Base-by-base conservation (phyloP, 2,888 invertebrate genomes). In the Anoplius nigerrimus region DNA sequence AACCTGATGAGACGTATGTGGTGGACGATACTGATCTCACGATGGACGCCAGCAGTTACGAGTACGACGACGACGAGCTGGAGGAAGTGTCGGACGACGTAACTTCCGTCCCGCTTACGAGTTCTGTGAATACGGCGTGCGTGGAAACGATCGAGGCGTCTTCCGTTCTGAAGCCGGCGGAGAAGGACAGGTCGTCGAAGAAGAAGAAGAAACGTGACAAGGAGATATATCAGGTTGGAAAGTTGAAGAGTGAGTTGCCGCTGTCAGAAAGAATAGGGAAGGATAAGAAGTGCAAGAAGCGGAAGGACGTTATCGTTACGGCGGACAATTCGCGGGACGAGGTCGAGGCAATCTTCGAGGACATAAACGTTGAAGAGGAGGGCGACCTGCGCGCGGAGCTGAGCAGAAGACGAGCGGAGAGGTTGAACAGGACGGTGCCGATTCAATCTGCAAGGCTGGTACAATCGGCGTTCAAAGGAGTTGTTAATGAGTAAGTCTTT, bases 391-490 rank as follows among this genome's bases (percentile, higher is more conserved):
- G 91, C 56, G 89, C 91, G 2, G 91, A 91, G 75, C 78, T 91
- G 20, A 91, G 91, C 75, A 88, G 91, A 72, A 90, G 91, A 73
- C 86, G 91, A 46, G 91, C 91, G 0, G 91, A 91, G 76, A 86
- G 91, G 71, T 87, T 90, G 61, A 89, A 89, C 27, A 88, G 89
- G 78, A 82, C 86, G 56, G 87, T 84, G 1, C 86, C 87, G 4
- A 82, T 87, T 45, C 89, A 89, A 57, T 89, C 90, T 27, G 90
- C 90, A 5, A 85, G 91, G 72, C 84, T 91, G 54, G 85, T 91
- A 55, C 90, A 91, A 72, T 91, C 89, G 61, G 91, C 91, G 22
- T 88, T 91, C 45, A 89, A 91, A 84, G 90, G 90, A 67, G 91
- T 90, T 69, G 90, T 90, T 63, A 90, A 90, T 75, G 90, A 90